Base-by-base conservation (phyloP, 2,113 vertebrate genomes). In the Urocynchramus pylzowi region DNA sequence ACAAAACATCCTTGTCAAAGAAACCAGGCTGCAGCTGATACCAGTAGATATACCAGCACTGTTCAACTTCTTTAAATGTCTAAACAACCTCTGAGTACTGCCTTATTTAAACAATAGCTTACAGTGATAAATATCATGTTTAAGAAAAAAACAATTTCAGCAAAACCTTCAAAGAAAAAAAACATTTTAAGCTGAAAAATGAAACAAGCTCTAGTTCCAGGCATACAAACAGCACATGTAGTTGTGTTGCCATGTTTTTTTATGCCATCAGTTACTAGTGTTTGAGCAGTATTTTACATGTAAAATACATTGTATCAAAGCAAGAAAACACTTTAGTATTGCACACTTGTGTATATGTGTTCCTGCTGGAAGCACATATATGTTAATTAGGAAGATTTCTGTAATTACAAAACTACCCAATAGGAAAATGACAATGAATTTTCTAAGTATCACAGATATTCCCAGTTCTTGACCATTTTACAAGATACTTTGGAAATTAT, bases 291-390 rank as follows among this genome's bases (percentile, higher is more conserved):
- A 45, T 80, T 77, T 56, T n/a, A 57, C 2, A 44, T 10, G 4
- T 18, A 65, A 79, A 79, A 81, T 7, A 20, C 0, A 0, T 1
- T 0, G 21, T 44, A 54, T 5, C 23, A 65, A 49, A 74, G 45
- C 24, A 85, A 79, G 39, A 59, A 37, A 82, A 79, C 54, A 63
- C 5, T 37, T 65, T 11, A 69, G 26, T 45, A 49, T 21, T 82
- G n/a, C 37, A 84, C n/a, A 71, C 6, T 1, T 11, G 8, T 27
- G 26, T 27, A 39, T 18, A 11, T 19, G 6, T 42, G 41, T 10
- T 44, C 13, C 44, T 13, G 12, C 4, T 65, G 53, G 57, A 93
- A 89, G 45, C 7, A 57, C 4, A n/a, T 9, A 50, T 7, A 39
- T 4, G 2, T 69, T 61, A 56, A 54, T 61, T 19, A 56, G 27